Base-by-base conservation (phyloP, 2,797 vertebrate genomes). In the Sebastes itinus region DNA sequence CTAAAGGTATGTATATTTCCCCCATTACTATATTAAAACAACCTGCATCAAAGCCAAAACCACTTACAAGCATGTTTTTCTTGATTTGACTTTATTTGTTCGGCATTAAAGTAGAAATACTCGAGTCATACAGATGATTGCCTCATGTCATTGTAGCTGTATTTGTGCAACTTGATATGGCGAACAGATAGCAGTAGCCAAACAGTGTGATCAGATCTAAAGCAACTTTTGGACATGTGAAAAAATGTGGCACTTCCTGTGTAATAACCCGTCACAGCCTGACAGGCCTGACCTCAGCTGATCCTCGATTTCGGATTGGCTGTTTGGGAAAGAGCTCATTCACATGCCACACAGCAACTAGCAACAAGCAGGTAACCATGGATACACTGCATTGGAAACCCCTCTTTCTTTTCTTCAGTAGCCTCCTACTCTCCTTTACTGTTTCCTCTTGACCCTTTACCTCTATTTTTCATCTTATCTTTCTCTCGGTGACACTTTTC, bases 71-170 rank as follows among this genome's bases (percentile, higher is more conserved):
- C 67, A 38, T 0, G 10, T 84, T 86, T 86, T 73, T 82, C 59
- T 86, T 38, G 28, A 72, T 87, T 69, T 81, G 65, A 86, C 79
- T 93, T 94, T 94, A 94, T 94, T 94, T 70, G 55, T 81, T 85
- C 90, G 86, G 87, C 84, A 86, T 89, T 78, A 75, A 91, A 82
- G 90, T 92, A 91, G 88, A 93, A 92, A 94, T 74, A 92, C 81
- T 88, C 2, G 35, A 73, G 87, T 83, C 71, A 67, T 87, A 91
- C 92, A 92, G 85, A 88, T 82, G 87, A 77, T 83, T 69, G 86
- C 80, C 75, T 90, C 71, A 35, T 81, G 78, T 89, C 69, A 70
- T 60, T 70, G 71, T 35, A 87, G 88, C 84, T 77, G 80, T 83
- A 72, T 68, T 86, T 87, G 90, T 89, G 87, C 83, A 67, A 70